Conservation (phyloP, 2,888 invertebrate genomes). For the Sturmia bella region DNA sequence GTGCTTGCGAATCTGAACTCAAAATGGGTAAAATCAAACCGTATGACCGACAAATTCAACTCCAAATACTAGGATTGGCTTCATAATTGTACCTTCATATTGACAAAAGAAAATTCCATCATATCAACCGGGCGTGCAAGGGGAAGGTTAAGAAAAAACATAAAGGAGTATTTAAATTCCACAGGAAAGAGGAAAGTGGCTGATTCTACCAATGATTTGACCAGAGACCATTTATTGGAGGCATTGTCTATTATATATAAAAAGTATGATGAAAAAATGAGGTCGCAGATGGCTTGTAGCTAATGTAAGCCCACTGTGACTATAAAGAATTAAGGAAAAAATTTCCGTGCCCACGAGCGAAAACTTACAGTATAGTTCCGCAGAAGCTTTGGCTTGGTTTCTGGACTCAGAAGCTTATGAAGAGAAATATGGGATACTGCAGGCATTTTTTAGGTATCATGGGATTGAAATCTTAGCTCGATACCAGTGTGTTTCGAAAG, state of each 20-base stretch:
- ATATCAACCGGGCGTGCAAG: not conserved
- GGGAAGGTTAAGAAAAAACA: conserved; percentile 2
- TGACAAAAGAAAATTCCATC: not conserved
- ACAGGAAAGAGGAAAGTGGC: not conserved
- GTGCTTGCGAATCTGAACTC: not conserved
- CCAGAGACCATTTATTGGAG: not conserved
- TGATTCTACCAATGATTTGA: not conserved
- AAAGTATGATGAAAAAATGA: not conserved
- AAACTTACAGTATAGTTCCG: not conserved
- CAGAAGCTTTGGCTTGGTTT: not conserved
- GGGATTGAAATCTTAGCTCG: not conserved
- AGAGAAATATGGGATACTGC: too few species aligned
- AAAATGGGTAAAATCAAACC: conserved; percentile 4
- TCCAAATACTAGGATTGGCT: not conserved
- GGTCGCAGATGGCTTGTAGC: too few species aligned
- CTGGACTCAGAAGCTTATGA: not conserved
- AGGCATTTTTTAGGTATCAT: too few species aligned
- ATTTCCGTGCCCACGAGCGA: not conserved
- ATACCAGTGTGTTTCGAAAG: conserved; percentile 1
- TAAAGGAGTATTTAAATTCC: conserved; percentile 3
- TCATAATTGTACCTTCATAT: too few species aligned
- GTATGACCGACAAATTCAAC: too few species aligned
- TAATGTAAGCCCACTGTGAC: too few species aligned
- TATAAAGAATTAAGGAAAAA: too few species aligned
- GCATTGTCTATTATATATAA: not conserved